phyloP scores from a whole-genome alignment of 2,888 invertebrate species.

The Scrobipalpa costella region DNA sequence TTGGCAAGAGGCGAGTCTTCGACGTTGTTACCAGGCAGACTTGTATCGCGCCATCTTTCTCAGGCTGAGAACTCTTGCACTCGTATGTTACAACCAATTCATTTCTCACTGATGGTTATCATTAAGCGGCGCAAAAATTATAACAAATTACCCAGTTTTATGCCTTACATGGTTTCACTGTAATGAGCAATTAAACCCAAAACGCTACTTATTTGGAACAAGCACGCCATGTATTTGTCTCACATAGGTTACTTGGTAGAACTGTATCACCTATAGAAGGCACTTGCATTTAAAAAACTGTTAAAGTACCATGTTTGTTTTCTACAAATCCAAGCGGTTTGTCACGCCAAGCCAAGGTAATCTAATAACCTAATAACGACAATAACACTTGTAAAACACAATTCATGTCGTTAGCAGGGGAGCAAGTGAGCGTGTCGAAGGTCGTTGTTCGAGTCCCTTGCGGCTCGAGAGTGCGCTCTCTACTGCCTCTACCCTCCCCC shows the following conservation, averaged over 20 bases:
- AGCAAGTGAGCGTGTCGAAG: constrained; percentile 41
- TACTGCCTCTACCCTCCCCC: constrained; percentile 21
- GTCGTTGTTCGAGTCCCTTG: constrained; percentile 38
- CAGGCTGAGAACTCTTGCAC: constrained; percentile 26
- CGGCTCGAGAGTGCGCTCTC: constrained; percentile 22
- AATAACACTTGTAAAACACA: constrained; percentile 19
- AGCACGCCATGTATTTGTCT: not conserved
- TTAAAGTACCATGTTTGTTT: constrained; percentile 6
- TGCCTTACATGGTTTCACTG: constrained; percentile 6
- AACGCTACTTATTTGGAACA: not conserved
- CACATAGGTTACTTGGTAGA: not conserved
- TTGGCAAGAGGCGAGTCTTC: constrained; percentile 24
- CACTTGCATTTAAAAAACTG: not conserved
- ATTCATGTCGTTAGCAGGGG: constrained; percentile 31
- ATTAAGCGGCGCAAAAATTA: constrained; percentile 17
- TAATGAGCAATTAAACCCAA: constrained; percentile 5
- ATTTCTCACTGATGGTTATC: constrained; percentile 11
- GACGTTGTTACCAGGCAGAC: constrained; percentile 26
- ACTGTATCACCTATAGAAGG: not conserved
- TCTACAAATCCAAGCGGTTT: not conserved
- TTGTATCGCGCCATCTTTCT: constrained; percentile 32
- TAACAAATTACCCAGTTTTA: constrained; percentile 8
- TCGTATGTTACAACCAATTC: constrained; percentile 22
- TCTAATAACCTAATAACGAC: constrained; percentile 15
- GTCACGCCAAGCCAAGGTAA: constrained; percentile 1